Evolutionary conservation across 2,113 vertebrate genomes (phyloP).

Genomic region (Burhinus oedicnemus): DNA sequence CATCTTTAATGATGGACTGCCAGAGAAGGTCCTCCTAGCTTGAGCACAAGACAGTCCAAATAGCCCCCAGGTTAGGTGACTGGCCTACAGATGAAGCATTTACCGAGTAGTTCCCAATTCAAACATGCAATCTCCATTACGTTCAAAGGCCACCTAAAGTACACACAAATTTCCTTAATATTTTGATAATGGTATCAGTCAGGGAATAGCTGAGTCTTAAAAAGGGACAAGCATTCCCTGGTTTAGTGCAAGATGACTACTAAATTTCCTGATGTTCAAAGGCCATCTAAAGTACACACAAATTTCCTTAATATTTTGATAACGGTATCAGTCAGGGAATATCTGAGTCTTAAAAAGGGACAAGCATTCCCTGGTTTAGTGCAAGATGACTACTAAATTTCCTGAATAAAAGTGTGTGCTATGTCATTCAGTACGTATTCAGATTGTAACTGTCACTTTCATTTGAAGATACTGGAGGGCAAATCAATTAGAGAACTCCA

Average conservation of each 20-base stretch:
- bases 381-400: not conserved
- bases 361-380: not conserved
- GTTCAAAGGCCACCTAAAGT: not conserved
- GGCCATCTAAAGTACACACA: not conserved
- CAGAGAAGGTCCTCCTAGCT: not conserved
- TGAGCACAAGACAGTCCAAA: not conserved
- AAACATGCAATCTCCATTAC: not conserved
- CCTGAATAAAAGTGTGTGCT: not conserved
- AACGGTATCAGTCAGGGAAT: not conserved
- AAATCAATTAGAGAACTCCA: not conserved
- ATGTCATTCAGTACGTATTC: not conserved
- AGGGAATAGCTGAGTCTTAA: not conserved
- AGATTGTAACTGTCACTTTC: not conserved
- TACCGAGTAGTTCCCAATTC: not conserved
- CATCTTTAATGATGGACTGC: not conserved
- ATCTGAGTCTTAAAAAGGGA: not conserved
- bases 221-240: not conserved
- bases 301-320: not conserved
- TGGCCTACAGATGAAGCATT: not conserved
- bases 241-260: not conserved
- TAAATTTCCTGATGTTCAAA: not conserved
- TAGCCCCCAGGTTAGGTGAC: not conserved
- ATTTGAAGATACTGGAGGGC: not conserved
- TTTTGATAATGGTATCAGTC: not conserved
- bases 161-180: not conserved